Conservation (phyloP, 2,797 vertebrate genomes). For the Crocodylus rhombifer region DNA sequence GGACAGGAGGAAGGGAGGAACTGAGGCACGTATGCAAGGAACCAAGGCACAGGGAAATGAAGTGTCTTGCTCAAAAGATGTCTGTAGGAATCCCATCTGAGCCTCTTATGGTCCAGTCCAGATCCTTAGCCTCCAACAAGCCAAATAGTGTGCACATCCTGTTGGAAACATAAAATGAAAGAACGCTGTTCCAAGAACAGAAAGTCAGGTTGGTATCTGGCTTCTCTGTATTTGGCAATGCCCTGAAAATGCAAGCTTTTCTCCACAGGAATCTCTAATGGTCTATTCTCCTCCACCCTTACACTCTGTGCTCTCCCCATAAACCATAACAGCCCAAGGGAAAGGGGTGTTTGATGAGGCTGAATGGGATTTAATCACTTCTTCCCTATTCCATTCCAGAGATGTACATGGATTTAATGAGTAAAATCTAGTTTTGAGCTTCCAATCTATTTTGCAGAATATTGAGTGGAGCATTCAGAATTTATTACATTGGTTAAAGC, state of each 20-base stretch:
- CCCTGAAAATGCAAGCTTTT: neutral
- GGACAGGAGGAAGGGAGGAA: neutral
- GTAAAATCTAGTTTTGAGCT: constrained; percentile 21
- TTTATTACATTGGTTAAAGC: neutral
- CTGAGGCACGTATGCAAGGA: neutral
- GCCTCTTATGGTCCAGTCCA: neutral
- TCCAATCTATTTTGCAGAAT: constrained; percentile 35
- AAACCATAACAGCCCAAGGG: neutral
- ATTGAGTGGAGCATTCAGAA: neutral
- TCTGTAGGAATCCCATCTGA: neutral
- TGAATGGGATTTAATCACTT: neutral
- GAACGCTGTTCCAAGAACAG: neutral
- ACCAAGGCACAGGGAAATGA: neutral
- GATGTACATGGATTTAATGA: neutral
- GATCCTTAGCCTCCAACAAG: neutral
- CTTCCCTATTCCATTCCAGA: neutral
- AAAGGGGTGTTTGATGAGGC: neutral
- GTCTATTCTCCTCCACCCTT: neutral
- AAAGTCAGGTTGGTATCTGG: fast-evolving
- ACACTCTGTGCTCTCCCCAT: neutral
- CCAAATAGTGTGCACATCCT: neutral
- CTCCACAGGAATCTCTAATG: no score
- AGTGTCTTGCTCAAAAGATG: neutral
- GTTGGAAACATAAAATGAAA: neutral
- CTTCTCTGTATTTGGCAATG: neutral